phyloP scores from a whole-genome alignment of 1,140 invertebrate genomes.

The Euschistus heros region DNA sequence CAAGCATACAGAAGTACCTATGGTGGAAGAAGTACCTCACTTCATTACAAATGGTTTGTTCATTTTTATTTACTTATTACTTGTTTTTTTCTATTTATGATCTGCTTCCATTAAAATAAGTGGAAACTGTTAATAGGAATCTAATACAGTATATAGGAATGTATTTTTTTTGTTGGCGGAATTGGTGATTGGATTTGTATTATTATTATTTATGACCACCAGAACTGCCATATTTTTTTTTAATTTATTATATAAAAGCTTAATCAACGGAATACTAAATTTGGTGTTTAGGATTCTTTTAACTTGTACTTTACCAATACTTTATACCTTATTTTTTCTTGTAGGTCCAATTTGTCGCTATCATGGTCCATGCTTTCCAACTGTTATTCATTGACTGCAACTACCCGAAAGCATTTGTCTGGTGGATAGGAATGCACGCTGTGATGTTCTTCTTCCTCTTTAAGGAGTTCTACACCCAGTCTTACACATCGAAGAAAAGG shows the following conservation, averaged over 20 bases:
- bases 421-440: slow-evolving; percentile 62
- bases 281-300: too few relatives aligned
- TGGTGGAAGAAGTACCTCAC: slow-evolving; percentile 95
- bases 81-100: too few relatives aligned
- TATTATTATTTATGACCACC: too few relatives aligned
- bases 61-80: not conserved
- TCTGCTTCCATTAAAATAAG: too few relatives aligned
- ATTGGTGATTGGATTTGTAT: too few relatives aligned
- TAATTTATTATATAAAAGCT: too few relatives aligned
- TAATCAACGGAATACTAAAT: too few relatives aligned
- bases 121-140: too few relatives aligned
- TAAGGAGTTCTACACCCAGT: slow-evolving; percentile 59
- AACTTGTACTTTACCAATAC: too few relatives aligned
- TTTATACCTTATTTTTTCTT: slow-evolving; percentile 23
- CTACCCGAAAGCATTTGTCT: slow-evolving; percentile 62
- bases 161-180: too few relatives aligned
- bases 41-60: slow-evolving; percentile 66
- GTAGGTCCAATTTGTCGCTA: slow-evolving; percentile 61
- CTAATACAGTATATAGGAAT: too few relatives aligned
- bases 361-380: slow-evolving; percentile 72
- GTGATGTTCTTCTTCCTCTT: slow-evolving; percentile 71
- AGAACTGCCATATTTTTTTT: too few relatives aligned
- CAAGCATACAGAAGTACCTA: slow-evolving; percentile 69
- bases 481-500: slow-evolving; percentile 39
- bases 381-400: slow-evolving; percentile 75